phyloP scores from a whole-genome alignment of 2,113 vertebrate genomes.

The Martes martes region DNA sequence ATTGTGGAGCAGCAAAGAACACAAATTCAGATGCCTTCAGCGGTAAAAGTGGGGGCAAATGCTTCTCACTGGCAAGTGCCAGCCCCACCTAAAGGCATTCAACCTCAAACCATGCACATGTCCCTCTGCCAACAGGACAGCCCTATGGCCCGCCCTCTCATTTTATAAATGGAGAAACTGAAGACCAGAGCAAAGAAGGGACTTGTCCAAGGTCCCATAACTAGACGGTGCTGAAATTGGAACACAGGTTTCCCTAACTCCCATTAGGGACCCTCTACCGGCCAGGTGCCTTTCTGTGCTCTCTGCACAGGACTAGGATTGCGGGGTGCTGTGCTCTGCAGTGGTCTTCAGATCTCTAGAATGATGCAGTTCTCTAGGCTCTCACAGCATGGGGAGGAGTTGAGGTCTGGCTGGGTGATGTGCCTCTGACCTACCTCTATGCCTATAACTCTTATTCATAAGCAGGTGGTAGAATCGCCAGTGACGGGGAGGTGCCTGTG shows the following conservation, averaged over 20 bases:
- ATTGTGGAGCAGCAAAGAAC: not conserved
- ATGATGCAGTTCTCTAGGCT: not conserved
- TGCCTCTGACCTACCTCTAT: too few relatives aligned
- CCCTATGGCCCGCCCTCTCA: not conserved
- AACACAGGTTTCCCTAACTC: not conserved
- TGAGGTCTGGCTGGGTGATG: not conserved
- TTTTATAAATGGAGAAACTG: not conserved
- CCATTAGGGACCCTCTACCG: too few relatives aligned
- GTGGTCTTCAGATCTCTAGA: not conserved
- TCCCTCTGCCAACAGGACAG: not conserved
- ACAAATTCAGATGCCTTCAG: not conserved
- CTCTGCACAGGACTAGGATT: not conserved
- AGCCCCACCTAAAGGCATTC: not conserved
- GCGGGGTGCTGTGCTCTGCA: fast-evolving
- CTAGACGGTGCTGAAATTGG: not conserved
- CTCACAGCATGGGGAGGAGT: not conserved
- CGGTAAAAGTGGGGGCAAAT: not conserved
- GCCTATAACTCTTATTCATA: not conserved
- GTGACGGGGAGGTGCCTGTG: not conserved
- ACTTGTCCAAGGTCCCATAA: not conserved
- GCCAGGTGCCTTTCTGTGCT: not conserved
- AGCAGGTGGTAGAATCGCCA: not conserved
- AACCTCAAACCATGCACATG: not conserved
- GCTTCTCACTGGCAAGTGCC: not conserved
- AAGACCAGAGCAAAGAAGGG: not conserved